Conservation (phyloP, 2,888 invertebrate species). For the Cheilosia variabilis region DNA sequence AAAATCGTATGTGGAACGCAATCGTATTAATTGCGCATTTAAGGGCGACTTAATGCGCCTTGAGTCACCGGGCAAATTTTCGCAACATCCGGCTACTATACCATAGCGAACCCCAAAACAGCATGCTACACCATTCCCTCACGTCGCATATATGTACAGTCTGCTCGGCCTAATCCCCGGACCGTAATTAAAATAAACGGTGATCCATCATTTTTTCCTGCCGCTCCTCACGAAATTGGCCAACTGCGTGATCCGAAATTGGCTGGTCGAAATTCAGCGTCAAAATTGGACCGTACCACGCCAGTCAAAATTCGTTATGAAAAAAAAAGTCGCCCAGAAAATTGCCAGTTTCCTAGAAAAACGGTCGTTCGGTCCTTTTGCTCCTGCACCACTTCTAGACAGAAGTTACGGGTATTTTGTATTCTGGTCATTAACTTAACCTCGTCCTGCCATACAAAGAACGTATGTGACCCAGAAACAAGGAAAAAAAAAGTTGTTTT, state of each 20-base stretch:
- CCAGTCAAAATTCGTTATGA: conserved; percentile 63
- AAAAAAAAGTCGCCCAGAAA: conserved; percentile 35
- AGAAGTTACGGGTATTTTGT: conserved; percentile 56
- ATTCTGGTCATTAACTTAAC: conserved; percentile 55
- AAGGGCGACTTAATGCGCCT: conserved; percentile 68
- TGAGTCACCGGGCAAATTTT: conserved; percentile 64
- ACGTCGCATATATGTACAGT: conserved; percentile 51
- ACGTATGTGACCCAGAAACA: conserved; percentile 63
- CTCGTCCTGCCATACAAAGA: conserved; percentile 14
- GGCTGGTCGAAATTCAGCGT: conserved; percentile 32
- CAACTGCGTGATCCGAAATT: conserved; percentile 36
- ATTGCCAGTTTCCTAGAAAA: conserved; percentile 66
- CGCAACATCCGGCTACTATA: conserved; percentile 48
- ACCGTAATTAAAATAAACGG: conserved; percentile 74
- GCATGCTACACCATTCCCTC: conserved; percentile 12
- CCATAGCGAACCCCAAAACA: conserved; percentile 34
- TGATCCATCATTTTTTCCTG: conserved; percentile 61
- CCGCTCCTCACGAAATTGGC: conserved; percentile 44
- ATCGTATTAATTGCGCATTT: conserved; percentile 70
- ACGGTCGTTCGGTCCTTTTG: conserved; percentile 41
- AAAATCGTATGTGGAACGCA: background rate
- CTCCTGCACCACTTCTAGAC: conserved; percentile 36
- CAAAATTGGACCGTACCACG: conserved; percentile 28
- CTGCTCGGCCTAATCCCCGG: conserved; percentile 48
- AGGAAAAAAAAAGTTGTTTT: conserved; percentile 20